Evolutionary conservation across 2,888 invertebrate genomes (phyloP).

Genomic region (Zeuzera pyrina): DNA sequence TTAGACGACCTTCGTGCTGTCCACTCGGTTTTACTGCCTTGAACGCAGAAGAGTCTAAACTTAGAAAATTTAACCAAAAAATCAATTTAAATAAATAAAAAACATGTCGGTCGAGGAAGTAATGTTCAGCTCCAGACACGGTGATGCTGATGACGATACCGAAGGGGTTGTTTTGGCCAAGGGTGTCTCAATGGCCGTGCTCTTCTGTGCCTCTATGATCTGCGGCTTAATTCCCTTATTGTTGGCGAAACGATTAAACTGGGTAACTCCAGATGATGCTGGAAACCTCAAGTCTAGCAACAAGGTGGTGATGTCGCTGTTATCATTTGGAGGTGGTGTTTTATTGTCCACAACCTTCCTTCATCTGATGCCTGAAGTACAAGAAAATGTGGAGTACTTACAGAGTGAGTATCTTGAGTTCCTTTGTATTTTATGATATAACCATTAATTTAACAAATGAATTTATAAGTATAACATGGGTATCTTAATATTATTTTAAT

Average conservation of each 20-base stretch:
- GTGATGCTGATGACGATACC: constrained; percentile 32
- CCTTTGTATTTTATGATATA: neutral
- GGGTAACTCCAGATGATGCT: constrained; percentile 65
- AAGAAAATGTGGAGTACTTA: constrained; percentile 77
- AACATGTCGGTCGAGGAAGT: constrained; percentile 26
- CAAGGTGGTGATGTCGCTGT: constrained; percentile 71
- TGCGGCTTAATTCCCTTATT: constrained; percentile 84
- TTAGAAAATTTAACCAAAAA: constrained; percentile 10
- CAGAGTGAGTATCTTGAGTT: constrained; percentile 49
- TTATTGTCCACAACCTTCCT: constrained; percentile 86
- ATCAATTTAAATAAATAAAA: constrained; percentile 9
- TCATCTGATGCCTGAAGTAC: constrained; percentile 86
- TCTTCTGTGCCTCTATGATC: constrained; percentile 82
- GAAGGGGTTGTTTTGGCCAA: constrained; percentile 78
- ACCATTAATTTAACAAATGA: no score
- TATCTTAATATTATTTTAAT: no score
- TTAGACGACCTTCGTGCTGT: constrained; percentile 26
- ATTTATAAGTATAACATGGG: no score
- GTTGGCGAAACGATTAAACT: constrained; percentile 77
- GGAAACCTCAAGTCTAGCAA: constrained; percentile 63
- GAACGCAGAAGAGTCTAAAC: constrained; percentile 16
- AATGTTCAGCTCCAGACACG: constrained; percentile 16
- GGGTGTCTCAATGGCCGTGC: constrained; percentile 82
- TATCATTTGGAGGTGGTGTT: constrained; percentile 91
- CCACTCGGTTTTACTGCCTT: constrained; percentile 26